Conservation (phyloP, 2,888 invertebrate genomes). For the Drosophila barbarae region DNA sequence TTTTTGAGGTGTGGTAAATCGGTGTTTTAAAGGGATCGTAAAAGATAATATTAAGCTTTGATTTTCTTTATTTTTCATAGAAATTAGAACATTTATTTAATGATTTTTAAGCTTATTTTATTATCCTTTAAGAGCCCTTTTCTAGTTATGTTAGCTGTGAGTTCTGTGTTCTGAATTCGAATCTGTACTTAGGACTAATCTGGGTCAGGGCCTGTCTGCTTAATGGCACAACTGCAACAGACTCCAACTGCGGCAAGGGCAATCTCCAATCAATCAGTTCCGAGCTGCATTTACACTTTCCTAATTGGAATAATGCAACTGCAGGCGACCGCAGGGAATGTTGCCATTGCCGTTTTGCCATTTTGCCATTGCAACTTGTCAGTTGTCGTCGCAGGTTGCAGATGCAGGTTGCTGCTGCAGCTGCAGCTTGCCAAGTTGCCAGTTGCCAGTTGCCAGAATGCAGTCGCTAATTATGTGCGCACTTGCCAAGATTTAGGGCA, state of each 20-base stretch:
- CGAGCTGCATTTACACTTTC: slow-evolving; percentile 30
- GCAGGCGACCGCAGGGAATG: slow-evolving; percentile 35
- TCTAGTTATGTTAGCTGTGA: slow-evolving; percentile 45
- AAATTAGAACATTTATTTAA: accelerated
- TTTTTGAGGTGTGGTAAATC: slow-evolving; percentile 11
- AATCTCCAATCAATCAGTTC: slow-evolving; percentile 36
- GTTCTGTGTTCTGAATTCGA: slow-evolving; percentile 21
- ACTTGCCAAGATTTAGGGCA: slow-evolving; percentile 40
- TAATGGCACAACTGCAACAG: slow-evolving; percentile 6
- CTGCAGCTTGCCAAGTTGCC: slow-evolving; percentile 4
- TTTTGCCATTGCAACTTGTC: slow-evolving; percentile 12
- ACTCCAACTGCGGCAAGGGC: slow-evolving; percentile 10
- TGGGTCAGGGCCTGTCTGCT: slow-evolving; percentile 8
- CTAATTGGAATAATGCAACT: slow-evolving; percentile 55
- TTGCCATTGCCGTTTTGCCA: slow-evolving; percentile 15
- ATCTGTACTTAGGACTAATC: slow-evolving; percentile 18
- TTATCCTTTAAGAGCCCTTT: background rate
- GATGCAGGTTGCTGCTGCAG: slow-evolving; percentile 1
- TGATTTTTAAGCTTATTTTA: background rate
- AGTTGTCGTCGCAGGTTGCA: slow-evolving; percentile 9
- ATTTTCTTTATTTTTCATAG: background rate
- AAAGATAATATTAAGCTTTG: background rate
- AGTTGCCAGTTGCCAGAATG: slow-evolving; percentile 17
- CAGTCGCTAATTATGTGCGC: slow-evolving; percentile 41
- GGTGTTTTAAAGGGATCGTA: slow-evolving; percentile 20